Conservation (phyloP, 2,888 invertebrate species). For the Drosophila villosipedis region DNA sequence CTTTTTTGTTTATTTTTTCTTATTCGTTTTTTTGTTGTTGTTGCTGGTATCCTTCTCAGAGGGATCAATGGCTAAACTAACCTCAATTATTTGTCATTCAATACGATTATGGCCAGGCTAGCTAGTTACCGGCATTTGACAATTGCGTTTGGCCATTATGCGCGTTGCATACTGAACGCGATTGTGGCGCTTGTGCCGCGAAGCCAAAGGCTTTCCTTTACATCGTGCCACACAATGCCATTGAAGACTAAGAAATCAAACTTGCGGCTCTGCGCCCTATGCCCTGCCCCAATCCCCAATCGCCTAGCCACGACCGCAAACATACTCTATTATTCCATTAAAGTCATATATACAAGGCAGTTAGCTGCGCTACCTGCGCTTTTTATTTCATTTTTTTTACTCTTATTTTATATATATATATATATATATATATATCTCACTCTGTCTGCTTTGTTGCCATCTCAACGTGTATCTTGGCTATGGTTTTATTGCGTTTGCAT, state of each 20-base stretch:
- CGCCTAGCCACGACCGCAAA: conserved; percentile 53
- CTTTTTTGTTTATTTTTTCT: not conserved
- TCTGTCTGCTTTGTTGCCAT: not conserved
- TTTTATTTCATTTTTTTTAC: conserved; percentile 46
- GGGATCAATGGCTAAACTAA: conserved; percentile 73
- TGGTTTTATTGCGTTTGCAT: conserved; percentile 45
- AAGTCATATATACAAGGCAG: conserved; percentile 56
- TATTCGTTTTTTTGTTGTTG: not conserved
- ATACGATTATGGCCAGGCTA: conserved; percentile 68
- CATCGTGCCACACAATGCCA: conserved; percentile 49
- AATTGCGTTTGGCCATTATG: conserved; percentile 52
- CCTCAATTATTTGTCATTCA: conserved; percentile 80
- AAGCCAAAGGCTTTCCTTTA: conserved; percentile 18
- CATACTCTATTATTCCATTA: conserved; percentile 81
- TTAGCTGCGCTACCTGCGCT: conserved; percentile 15
- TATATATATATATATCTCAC: too few species aligned
- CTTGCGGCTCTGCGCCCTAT: conserved; percentile 47
- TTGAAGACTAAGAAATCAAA: conserved; percentile 71
- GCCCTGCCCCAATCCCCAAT: not conserved
- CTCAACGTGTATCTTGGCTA: conserved; percentile 9
- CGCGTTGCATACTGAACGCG: conserved; percentile 45
- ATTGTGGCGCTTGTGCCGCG: conserved; percentile 14
- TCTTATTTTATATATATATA: conserved; percentile 32
- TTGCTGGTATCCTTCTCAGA: not conserved
- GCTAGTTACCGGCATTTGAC: conserved; percentile 48